These are phyloP conservation scores for Planococcus citri DNA, from an alignment of 1,140 invertebrate species.

Conservation along the genomic window DNA sequence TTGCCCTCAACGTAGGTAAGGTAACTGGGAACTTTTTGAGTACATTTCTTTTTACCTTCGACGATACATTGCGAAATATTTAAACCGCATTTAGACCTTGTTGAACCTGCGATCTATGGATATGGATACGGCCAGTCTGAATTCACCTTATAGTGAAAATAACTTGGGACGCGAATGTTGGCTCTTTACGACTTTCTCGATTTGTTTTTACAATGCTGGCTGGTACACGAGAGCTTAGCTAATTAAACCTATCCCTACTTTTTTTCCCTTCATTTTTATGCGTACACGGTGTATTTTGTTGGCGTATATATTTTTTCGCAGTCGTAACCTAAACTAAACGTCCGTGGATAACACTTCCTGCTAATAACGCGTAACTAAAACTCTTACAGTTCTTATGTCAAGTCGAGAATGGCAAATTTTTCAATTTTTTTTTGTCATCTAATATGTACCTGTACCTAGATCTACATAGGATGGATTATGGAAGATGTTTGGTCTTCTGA, in stretches of 20 bases:
- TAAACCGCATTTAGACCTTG: background rate
- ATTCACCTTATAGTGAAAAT: background rate
- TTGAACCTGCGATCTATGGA: conserved; percentile 14
- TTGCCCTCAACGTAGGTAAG: no score
- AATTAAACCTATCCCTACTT: conserved; percentile 16
- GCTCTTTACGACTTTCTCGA: conserved; percentile 9
- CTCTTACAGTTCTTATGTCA: no score
- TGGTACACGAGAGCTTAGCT: conserved; percentile 10
- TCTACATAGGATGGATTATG: no score
- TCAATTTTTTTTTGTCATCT: no score
- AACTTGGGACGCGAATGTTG: background rate
- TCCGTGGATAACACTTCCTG: conserved; percentile 18
- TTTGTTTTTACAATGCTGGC: conserved; percentile 2
- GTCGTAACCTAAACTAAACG: background rate
- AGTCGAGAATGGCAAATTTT: no score
- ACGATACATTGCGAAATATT: no score
- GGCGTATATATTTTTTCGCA: background rate
- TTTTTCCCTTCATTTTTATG: background rate
- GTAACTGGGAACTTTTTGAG: no score
- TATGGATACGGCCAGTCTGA: background rate
- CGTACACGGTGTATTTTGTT: background rate
- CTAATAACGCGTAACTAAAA: conserved; percentile 9
- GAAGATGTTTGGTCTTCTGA: no score
- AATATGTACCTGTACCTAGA: no score
- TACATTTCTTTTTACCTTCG: no score